Base-by-base conservation (phyloP, 2,113 vertebrate genomes). In the Probosciger aterrimus region DNA sequence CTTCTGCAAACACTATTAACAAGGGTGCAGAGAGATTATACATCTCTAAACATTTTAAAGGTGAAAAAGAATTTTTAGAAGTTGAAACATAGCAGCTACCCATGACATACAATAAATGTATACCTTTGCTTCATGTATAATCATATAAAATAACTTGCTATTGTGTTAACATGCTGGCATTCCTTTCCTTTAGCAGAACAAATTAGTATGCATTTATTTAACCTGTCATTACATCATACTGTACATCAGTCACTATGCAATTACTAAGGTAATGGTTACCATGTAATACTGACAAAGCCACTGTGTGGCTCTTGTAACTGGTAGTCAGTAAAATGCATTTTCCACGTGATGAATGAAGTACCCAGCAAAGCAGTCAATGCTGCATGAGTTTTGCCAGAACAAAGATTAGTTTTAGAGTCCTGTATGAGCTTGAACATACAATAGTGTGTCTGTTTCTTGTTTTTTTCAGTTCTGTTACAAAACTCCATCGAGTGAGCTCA, bases 161-260 rank as follows among this genome's bases (percentile, higher is more conserved):
- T 91, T 91, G 73, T 94, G 91, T 92, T 95, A 96, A 96, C 4
- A 2, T 64, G 79, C 63, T 87, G 91, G 79, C 14, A 8, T 92
- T 90, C 76, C 82, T 94, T 94, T 90, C 49, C 92, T 95, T 95
- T 88, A 73, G 69, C 83, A 84, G 88, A 63, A 90, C 75, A 96
- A 95, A 92, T 96, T 93, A 92, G 90, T 23, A 86, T 93, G 92
- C 93, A 95, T 96, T 96, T 96, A 94, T 97, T 96, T 96, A 92
- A 97, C 93, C 91, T 97, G 96, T 97, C 96, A 97, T 97, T 96
- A 97, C 95, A 94, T 97, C 96, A 97, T 93, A 70, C 88, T 92
- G 95, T 89, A 82, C 84, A 93, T 96, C 90, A 94, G 84, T 96
- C 95, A 95, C 86, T 49, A 55, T 82, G 94, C 93, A 97, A 97